A percentile compares a stretch with the other conserved stretches of the same genome.
These are phyloP conservation scores for Nestor notabilis DNA, from an alignment of 2,113 vertebrate genomes.

Conservation along the genomic window DNA sequence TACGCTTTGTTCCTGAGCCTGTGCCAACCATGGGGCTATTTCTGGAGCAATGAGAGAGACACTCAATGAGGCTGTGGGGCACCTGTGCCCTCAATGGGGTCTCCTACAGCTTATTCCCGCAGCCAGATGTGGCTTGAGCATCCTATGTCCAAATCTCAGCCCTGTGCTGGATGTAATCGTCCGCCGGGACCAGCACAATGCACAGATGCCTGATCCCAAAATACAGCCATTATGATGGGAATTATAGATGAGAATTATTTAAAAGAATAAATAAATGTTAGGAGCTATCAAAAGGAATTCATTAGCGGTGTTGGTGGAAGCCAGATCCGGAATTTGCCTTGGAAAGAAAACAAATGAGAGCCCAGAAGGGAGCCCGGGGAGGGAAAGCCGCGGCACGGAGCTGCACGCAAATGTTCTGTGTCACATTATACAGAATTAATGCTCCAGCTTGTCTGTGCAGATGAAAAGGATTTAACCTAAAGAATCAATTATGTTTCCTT, in stretches of 20 bases:
- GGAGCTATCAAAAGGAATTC: background rate
- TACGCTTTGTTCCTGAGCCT: background rate
- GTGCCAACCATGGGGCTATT: background rate
- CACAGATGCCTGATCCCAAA: background rate
- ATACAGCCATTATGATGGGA: background rate
- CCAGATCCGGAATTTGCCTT: background rate
- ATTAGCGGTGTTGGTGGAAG: background rate
- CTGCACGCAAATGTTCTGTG: background rate
- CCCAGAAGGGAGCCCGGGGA: background rate
- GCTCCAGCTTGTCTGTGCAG: background rate
- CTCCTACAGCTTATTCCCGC: fast-evolving
- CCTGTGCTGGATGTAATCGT: fast-evolving
- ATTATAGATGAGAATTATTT: background rate
- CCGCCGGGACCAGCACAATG: fast-evolving
- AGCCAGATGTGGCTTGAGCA: fast-evolving
- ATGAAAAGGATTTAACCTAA: conserved; percentile 6
- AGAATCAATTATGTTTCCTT: background rate
- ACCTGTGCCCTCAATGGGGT: background rate
- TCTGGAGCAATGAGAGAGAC: background rate
- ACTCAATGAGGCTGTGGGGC: fast-evolving
- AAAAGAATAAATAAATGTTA: background rate
- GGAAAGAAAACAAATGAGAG: background rate
- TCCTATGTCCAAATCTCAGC: background rate
- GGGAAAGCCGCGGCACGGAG: background rate
- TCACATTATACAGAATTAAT: background rate